Conservation (phyloP, 2,797 vertebrate genomes). For the Chromis chromis region DNA sequence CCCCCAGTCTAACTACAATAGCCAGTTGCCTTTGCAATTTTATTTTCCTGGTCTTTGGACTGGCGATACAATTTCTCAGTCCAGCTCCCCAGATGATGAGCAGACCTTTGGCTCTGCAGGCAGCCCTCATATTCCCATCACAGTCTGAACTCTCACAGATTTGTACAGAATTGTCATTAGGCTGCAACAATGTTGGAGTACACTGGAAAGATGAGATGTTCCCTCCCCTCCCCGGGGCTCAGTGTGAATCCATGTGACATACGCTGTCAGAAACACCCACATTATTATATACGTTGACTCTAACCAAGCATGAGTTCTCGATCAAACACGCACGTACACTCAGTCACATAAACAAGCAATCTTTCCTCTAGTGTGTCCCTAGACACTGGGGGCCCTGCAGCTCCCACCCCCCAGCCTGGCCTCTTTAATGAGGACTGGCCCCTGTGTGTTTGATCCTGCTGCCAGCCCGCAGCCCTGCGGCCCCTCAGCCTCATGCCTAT, state of each 20-base stretch:
- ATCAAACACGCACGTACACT: constrained; percentile 49
- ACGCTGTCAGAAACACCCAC: constrained; percentile 35
- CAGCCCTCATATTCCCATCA: constrained; percentile 40
- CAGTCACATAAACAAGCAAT: constrained; percentile 60
- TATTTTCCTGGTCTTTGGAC: constrained; percentile 51
- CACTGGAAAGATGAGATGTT: constrained; percentile 26
- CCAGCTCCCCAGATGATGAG: constrained; percentile 59
- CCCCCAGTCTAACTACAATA: constrained; percentile 34
- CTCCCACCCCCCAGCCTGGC: constrained; percentile 67
- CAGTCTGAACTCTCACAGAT: constrained; percentile 45
- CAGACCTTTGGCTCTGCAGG: constrained; percentile 37
- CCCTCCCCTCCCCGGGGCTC: constrained; percentile 33
- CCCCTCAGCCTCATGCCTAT: constrained; percentile 80
- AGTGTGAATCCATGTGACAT: constrained; percentile 40
- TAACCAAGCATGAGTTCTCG: constrained; percentile 52
- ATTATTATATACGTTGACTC: constrained; percentile 52
- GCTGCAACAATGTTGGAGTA: constrained; percentile 27
- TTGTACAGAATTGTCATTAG: constrained; percentile 49
- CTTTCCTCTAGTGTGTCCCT: constrained; percentile 58
- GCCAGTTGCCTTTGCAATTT: constrained; percentile 40
- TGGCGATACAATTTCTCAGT: constrained; percentile 56
- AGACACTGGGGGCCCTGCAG: constrained; percentile 62
- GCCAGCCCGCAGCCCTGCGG: constrained; percentile 68
- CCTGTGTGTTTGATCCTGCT: constrained; percentile 81
- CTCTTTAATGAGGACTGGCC: constrained; percentile 82